A percentile compares a stretch with the other conserved stretches of the same genome.
phyloP scores from a whole-genome alignment of 2,888 invertebrate species.

The Merodon equestris region DNA sequence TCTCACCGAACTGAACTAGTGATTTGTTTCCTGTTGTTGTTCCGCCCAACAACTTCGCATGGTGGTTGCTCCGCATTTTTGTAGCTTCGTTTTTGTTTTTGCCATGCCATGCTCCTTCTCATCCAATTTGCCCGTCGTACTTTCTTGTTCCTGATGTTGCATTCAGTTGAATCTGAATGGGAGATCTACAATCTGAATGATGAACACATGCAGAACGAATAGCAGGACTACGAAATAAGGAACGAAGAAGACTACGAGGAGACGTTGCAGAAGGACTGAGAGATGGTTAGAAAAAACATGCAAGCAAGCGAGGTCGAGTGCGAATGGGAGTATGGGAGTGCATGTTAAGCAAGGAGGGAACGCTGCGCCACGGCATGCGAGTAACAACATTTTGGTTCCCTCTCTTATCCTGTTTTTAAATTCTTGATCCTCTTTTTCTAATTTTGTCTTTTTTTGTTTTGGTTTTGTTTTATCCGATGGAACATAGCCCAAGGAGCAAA shows the following conservation, averaged over 20 bases:
- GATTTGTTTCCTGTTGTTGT: slow-evolving; percentile 62
- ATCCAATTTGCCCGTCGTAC: slow-evolving; percentile 40
- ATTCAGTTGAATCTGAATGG: slow-evolving; percentile 53
- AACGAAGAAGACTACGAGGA: slow-evolving; percentile 3
- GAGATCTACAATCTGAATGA: slow-evolving; percentile 38
- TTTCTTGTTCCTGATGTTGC: slow-evolving; percentile 40
- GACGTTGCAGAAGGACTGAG: slow-evolving; percentile 2
- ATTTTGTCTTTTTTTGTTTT: background rate
- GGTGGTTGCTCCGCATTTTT: slow-evolving; percentile 4
- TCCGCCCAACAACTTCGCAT: no score
- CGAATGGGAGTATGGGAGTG: slow-evolving; percentile 17
- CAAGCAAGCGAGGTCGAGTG: slow-evolving; percentile 22
- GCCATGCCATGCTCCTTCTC: background rate
- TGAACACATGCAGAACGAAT: slow-evolving; percentile 12
- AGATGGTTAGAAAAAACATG: slow-evolving; percentile 2
- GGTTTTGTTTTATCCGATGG: slow-evolving; percentile 16
- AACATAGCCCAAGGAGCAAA: slow-evolving; percentile 38
- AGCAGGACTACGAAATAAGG: slow-evolving; percentile 11
- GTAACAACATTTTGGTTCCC: background rate
- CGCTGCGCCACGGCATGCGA: slow-evolving; percentile 5
- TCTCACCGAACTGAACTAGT: slow-evolving; percentile 12
- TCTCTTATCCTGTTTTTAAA: no score
- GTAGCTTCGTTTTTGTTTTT: slow-evolving; percentile 1
- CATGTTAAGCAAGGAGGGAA: slow-evolving; percentile 14
- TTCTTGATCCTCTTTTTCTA: slow-evolving; percentile 1